Base-by-base conservation (phyloP, 2,113 vertebrate genomes). In the Ornithorhynchus anatinus region DNA sequence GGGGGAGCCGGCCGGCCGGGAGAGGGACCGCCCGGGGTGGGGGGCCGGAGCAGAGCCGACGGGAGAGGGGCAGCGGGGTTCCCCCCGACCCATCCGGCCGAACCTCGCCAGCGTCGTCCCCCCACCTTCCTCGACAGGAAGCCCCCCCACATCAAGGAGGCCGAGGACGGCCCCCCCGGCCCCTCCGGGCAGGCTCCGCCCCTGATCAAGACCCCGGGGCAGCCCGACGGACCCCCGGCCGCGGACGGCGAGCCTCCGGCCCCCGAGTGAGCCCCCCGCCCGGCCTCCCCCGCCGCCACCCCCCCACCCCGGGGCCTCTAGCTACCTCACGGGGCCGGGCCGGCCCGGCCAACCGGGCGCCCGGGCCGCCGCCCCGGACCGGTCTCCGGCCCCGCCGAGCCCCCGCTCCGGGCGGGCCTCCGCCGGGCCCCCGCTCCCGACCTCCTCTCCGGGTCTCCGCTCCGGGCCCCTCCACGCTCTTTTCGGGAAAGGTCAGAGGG, bases 201-300 rank as follows among this genome's bases (percentile, higher is more conserved):
- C 81, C 72, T 85, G 53, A 86, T 82, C 77, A 86, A 86, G 48
- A 89, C 68, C 54, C 64, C 79, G 64, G 65, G 74, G 61, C 51
- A 20, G 66, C 64, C 57, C 48, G 38, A 38, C 1, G 64, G 8
- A 66, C 7, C 51, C 29, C 69, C 38, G 31, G 15, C 57, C 59
- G 17, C 64, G 1, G 8, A 31, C 39, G 60, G 50, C 37, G 58
- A 23, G 11, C 42, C 67, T 31, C 33, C 71, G 56, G 63, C 74
- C 59, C 59, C 81, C 45, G 44, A 10, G 17, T 57, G 65, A 73
- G 54, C 57, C 79, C 29, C 3, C 72, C 69, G 79, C 52, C 19
- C 59, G 40, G 68, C 32, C 33, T 38, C 40, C 16, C 52, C n/a
- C 54, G 47, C 35, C 59, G 10, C 38, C 36, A 58, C 23, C 32